A percentile compares a stretch with the other conserved stretches of the same genome.
These are phyloP conservation scores for Emydoidea blandingii DNA, from an alignment of 2,797 vertebrate genomes.

Conservation along the genomic window DNA sequence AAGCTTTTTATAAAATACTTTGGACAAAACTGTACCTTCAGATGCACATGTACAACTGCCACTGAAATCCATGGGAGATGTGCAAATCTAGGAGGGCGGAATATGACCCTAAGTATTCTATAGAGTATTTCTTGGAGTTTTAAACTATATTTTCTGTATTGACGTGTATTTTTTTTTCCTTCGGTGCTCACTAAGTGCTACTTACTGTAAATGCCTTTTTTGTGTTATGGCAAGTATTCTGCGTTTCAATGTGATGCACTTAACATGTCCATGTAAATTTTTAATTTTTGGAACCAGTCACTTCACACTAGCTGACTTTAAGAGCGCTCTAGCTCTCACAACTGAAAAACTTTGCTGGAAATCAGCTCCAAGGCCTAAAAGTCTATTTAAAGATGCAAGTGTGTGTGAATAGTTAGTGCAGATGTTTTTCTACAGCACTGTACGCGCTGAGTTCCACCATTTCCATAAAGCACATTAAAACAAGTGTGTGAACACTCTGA, in stretches of 20 bases:
- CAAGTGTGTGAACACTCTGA: slow-evolving; percentile 97
- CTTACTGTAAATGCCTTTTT: slow-evolving; percentile 80
- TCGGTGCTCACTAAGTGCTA: slow-evolving; percentile 69
- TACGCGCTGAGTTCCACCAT: slow-evolving; percentile 84
- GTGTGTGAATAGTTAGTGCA: slow-evolving; percentile 80
- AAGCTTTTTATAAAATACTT: slow-evolving; percentile 45
- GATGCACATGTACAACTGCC: neutral
- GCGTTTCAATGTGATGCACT: slow-evolving; percentile 80
- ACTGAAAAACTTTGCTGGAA: slow-evolving; percentile 70
- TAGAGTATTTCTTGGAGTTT: slow-evolving; percentile 43
- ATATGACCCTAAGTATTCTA: slow-evolving; percentile 24
- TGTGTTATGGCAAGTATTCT: slow-evolving; percentile 75
- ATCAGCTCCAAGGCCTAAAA: slow-evolving; percentile 66
- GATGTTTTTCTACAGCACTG: slow-evolving; percentile 80
- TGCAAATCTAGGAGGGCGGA: slow-evolving; percentile 6
- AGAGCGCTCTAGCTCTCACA: slow-evolving; percentile 56
- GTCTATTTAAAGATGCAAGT: slow-evolving; percentile 84
- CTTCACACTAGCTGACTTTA: slow-evolving; percentile 75
- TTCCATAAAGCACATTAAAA: slow-evolving; percentile 90
- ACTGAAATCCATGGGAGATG: neutral
- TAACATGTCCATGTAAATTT: slow-evolving; percentile 80
- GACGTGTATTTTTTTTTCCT: slow-evolving; percentile 32
- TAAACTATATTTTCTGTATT: slow-evolving; percentile 60
- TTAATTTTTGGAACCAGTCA: slow-evolving; percentile 82
- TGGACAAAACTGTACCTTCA: slow-evolving; percentile 13